Evolutionary conservation across 2,797 vertebrate genomes (phyloP).

Genomic region (Acrossocheilus wenchowensis): DNA sequence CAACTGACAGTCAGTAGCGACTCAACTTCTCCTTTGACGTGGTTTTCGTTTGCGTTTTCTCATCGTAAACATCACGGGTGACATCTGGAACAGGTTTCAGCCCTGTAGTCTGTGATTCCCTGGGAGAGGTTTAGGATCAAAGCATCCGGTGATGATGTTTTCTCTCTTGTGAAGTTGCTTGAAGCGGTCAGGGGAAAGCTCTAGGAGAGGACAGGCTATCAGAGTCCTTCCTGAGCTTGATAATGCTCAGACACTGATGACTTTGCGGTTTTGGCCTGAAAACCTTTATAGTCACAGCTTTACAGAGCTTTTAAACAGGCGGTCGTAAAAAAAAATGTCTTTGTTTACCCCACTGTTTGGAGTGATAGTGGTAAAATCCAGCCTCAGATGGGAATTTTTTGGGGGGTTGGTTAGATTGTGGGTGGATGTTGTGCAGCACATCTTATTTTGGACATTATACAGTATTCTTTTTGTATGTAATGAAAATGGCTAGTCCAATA

Average conservation of each 20-base stretch:
- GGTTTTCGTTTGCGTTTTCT: slow-evolving; percentile 18
- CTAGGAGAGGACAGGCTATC: slow-evolving; percentile 11
- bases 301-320: slow-evolving; percentile 21
- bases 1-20: not conserved
- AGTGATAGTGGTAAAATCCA: slow-evolving; percentile 1
- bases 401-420: not conserved
- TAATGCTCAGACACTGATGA: slow-evolving; percentile 29
- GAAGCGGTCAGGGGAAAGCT: slow-evolving; percentile 25
- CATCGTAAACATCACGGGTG: slow-evolving; percentile 27
- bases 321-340: not conserved
- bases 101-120: slow-evolving; percentile 8
- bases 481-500: too few species aligned
- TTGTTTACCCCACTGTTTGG: slow-evolving; percentile 30
- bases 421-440: not conserved
- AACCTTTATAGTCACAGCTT: slow-evolving; percentile 15
- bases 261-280: slow-evolving; percentile 10
- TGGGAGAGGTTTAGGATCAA: slow-evolving; percentile 44
- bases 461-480: not conserved
- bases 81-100: slow-evolving; percentile 54
- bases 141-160: slow-evolving; percentile 37
- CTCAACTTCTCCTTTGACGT: slow-evolving; percentile 4
- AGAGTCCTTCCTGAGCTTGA: slow-evolving; percentile 25
- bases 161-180: slow-evolving; percentile 23
- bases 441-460: not conserved
- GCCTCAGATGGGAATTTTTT: not conserved